These are phyloP conservation scores for Eospalax fontanierii DNA, from an alignment of 2,797 vertebrate species.

Conservation along the genomic window DNA sequence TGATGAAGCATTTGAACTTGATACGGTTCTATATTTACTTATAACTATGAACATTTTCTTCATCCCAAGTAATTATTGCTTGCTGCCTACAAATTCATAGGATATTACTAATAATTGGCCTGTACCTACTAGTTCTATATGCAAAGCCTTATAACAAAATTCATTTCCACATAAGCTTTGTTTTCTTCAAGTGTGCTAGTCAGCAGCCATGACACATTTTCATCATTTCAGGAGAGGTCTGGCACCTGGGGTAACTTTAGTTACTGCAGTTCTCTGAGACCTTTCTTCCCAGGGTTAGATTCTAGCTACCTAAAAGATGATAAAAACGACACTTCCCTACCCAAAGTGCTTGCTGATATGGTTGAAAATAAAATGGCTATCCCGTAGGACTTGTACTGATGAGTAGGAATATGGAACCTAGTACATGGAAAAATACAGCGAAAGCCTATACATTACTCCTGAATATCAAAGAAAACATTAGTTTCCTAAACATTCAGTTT, in stretches of 20 bases:
- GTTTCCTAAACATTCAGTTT: background rate
- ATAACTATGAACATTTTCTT: background rate
- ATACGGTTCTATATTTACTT: background rate
- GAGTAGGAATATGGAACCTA: rapidly evolving
- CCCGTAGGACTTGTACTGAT: background rate
- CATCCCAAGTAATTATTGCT: background rate
- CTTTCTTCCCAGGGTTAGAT: background rate
- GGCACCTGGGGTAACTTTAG: background rate
- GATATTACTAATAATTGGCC: background rate
- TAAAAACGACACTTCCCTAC: background rate
- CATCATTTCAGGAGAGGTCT: background rate
- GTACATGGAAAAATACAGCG: background rate
- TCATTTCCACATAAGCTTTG: background rate
- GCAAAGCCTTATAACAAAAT: background rate
- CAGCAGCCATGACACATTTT: background rate
- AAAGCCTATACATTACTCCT: background rate
- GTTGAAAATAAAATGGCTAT: background rate
- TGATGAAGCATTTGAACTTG: background rate
- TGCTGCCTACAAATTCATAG: background rate
- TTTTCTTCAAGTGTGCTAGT: background rate
- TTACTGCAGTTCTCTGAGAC: background rate
- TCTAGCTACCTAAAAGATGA: background rate
- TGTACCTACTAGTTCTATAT: background rate
- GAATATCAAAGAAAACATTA: background rate
- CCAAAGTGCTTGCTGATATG: background rate